Percentiles rank a stretch among this genome's conserved stretches.
Evolutionary conservation across 2,797 vertebrate genomes (phyloP).

Genomic region (Cyprinella venusta): DNA sequence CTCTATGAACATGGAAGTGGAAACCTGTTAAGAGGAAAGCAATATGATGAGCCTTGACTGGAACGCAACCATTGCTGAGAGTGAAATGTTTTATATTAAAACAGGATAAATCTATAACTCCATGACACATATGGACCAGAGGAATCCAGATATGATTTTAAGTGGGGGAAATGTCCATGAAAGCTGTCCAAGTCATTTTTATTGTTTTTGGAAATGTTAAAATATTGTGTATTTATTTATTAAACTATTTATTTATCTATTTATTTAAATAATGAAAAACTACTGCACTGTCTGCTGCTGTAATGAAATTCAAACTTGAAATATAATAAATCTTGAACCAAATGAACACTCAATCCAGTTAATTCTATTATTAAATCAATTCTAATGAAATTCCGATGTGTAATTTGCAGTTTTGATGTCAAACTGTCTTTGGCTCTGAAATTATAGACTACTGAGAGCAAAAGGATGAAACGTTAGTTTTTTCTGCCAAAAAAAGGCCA

Average conservation of each 20-base stretch:
- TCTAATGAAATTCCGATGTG: neutral
- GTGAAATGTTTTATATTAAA: constrained; percentile 57
- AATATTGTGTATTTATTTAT: constrained; percentile 47
- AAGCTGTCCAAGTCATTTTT: constrained; percentile 33
- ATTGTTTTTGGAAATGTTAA: constrained; percentile 62
- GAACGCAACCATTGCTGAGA: neutral
- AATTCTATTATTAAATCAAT: neutral
- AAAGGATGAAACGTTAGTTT: neutral
- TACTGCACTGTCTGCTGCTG: neutral
- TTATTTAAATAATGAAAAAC: neutral
- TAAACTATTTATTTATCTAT: constrained; percentile 30
- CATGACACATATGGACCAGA: neutral
- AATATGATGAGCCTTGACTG: neutral
- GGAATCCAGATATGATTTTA: too few species aligned
- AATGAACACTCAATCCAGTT: neutral
- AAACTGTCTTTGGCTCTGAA: neutral
- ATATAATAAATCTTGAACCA: neutral
- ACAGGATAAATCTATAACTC: neutral
- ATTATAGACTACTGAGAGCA: neutral
- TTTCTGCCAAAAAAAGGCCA: neutral
- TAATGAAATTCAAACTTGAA: neutral
- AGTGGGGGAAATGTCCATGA: neutral
- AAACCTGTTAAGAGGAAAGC: neutral
- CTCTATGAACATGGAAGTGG: constrained; percentile 64
- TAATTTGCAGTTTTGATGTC: neutral